Base-by-base conservation (phyloP, 1,140 invertebrate genomes). In the Forficula auricularia region DNA sequence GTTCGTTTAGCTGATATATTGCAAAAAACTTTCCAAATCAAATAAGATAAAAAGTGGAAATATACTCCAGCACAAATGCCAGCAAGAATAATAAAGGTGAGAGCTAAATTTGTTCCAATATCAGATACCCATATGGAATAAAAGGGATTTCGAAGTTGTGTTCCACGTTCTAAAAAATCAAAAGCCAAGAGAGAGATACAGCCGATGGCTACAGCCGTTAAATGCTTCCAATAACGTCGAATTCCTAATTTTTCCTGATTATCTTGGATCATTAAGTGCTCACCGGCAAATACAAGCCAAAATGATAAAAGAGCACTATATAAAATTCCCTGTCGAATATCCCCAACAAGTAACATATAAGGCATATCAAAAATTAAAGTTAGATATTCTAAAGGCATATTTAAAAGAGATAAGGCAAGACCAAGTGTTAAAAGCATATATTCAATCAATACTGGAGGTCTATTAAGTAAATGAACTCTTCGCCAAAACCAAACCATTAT, bases 241-340 rank as follows among this genome's bases (percentile, higher is more conserved):
- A 97, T 57, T 16, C 77, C 75, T 54, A 81, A 88, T 45, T 77
- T 76, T 51, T 85, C 73, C 1, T 76, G 72, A 19, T 75, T 68
- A 54, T 92, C 83, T 68, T 90, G 70, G 49, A 75, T 73, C 71
- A 98, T 77, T 60, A 97, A 77, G 66, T 98, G 94, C 66, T 98
- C 95, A 3, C 95, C 94, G 47, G 90, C 86, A 67, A 98, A 99
- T 16, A 98, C 78, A 0, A 98, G 71, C 96, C 96, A 99, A 59
- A 98, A 98, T 2, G 87, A 91, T 38, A 98, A 70, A 2, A 99
- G 65, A 52, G 78, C 82, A 10, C 91, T 86, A 66, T 98, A 98
- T 60, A 99, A 98, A 38, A 96, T 71, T 32, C 95, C 95, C 65
- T 98, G 94, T 47, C 91, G 72, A 42, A 99, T 84, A 61, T 99